Percentiles rank a stretch among this genome's conserved stretches.
These are phyloP conservation scores for Brachyrhaphis roseni DNA, from an alignment of 2,797 vertebrate genomes.

Conservation along the genomic window DNA sequence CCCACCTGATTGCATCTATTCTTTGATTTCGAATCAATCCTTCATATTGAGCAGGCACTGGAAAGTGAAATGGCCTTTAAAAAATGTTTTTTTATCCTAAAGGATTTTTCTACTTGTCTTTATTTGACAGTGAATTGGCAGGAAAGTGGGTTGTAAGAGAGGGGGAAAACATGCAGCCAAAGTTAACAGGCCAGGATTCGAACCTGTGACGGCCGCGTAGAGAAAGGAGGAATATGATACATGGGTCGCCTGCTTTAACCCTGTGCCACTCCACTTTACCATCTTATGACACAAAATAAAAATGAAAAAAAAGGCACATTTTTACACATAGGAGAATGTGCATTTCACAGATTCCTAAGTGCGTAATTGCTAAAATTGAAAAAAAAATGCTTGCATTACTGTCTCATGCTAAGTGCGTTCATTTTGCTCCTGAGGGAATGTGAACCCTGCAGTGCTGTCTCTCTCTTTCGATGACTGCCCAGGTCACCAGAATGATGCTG, in stretches of 20 bases:
- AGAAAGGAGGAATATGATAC: no score
- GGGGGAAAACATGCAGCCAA: no score
- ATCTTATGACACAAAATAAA: background rate
- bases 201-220: no score
- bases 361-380: constrained; percentile 6
- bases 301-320: background rate
- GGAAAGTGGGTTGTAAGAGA: no score
- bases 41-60: background rate
- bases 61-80: background rate
- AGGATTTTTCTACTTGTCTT: no score
- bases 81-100: no score
- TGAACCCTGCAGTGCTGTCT: constrained; percentile 17
- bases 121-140: no score
- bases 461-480: constrained; percentile 4
- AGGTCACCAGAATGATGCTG: constrained; percentile 40
- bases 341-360: constrained; percentile 18
- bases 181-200: no score
- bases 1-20: background rate
- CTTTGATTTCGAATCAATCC: background rate
- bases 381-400: background rate
- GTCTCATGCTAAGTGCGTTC: constrained; percentile 6
- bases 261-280: background rate
- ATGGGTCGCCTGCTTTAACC: no score
- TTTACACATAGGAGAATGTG: background rate
- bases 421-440: constrained; percentile 15